phyloP scores from a whole-genome alignment of 2,797 vertebrate genomes.

The Denticeps clupeoides region DNA sequence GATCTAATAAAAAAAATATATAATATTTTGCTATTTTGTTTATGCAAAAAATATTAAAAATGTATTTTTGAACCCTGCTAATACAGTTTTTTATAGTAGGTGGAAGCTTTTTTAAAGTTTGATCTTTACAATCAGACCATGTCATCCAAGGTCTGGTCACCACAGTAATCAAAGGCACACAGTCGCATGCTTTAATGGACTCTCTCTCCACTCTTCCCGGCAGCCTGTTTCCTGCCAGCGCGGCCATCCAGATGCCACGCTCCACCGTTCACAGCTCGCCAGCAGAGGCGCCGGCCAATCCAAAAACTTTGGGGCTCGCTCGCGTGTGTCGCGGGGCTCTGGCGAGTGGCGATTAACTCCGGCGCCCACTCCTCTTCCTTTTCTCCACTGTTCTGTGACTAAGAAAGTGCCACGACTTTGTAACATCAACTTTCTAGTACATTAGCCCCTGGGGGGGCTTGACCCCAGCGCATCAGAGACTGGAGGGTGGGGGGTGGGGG shows the following conservation, averaged over 20 bases:
- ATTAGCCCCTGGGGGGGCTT: slow-evolving; percentile 33
- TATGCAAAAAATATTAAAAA: too few relatives aligned
- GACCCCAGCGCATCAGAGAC: slow-evolving; percentile 17
- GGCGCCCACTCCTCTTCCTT: slow-evolving; percentile 14
- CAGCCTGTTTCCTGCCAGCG: slow-evolving; percentile 28
- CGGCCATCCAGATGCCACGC: slow-evolving; percentile 31
- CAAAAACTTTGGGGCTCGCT: slow-evolving; percentile 13
- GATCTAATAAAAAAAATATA: too few relatives aligned
- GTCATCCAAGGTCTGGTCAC: too few relatives aligned
- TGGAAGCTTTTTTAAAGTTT: too few relatives aligned
- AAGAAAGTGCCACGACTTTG: slow-evolving; percentile 44
- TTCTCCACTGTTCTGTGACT: slow-evolving; percentile 39
- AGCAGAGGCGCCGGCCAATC: slow-evolving; percentile 14
- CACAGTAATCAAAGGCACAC: slow-evolving; percentile 23
- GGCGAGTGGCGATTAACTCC: slow-evolving; percentile 24
- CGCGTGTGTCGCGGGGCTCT: neutral
- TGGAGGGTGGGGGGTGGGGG: too few relatives aligned
- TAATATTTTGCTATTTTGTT: too few relatives aligned
- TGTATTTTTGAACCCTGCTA: too few relatives aligned
- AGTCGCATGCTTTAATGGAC: slow-evolving; percentile 39
- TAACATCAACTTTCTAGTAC: slow-evolving; percentile 40
- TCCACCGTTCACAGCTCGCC: slow-evolving; percentile 18
- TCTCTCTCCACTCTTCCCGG: slow-evolving; percentile 36
- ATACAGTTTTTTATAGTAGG: too few relatives aligned
- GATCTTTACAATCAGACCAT: too few relatives aligned